Base-by-base conservation (phyloP, 2,113 vertebrate genomes). In the Halcyon senegalensis region DNA sequence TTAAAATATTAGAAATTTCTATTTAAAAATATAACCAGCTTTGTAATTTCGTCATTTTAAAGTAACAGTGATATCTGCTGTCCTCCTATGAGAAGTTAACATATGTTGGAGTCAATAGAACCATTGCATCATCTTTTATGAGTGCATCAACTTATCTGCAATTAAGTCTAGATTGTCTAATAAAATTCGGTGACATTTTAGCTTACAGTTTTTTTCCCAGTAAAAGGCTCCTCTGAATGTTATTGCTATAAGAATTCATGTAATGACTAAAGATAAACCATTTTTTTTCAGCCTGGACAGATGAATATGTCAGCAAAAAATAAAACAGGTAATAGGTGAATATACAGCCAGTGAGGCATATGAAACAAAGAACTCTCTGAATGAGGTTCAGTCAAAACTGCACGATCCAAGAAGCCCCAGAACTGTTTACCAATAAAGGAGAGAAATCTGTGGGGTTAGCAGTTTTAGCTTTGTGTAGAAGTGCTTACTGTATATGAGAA, bases 141-240 rank as follows among this genome's bases (percentile, higher is more conserved):
- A 96, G 93, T 51, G 62, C 94, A 93, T 93, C 97, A 97, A 96
- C 97, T 97, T 97, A 97, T 95, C 93, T 97, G 97, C 97, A 98
- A 97, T 98, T 98, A 98, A 94, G 90, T 96, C 97, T 92, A 97
- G 96, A 97, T 90, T 96, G 98, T 96, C 95, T 97, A 97, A 98
- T 98, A 98, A 98, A 98, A 97, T 74, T 87, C 95, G 80, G 96
- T 97, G 97, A 98, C 97, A 98, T 97, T 98, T 98, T 91, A 98
- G 97, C 97, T 96, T 89, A 43, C 79, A 91, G 80, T 98, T 98
- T 97, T 97, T 98, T 95, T 96, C 97, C 89, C 91, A 95, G 89
- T 96, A 95, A 98, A 97, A 97, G 89, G 73, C 82, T 97, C 87
- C 66, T 89, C 68, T 92, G 78, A 97, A 95, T 94, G 94, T 97